These are phyloP conservation scores for Astyanax mexicanus DNA, from an alignment of 2,797 vertebrate genomes.

Conservation along the genomic window DNA sequence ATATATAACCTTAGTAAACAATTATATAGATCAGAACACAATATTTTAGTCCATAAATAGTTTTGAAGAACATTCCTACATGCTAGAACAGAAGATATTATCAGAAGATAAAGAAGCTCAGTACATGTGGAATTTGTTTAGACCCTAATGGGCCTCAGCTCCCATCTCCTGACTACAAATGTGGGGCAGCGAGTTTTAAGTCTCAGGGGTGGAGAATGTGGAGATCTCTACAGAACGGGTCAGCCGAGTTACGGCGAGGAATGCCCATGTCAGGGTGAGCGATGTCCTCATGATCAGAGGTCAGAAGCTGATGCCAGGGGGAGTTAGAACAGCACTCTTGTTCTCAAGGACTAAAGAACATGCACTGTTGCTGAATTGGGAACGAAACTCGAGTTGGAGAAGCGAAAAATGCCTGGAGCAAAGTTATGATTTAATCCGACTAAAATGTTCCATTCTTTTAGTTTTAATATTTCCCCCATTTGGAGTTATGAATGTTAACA, in stretches of 20 bases:
- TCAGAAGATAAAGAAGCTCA: too few relatives aligned
- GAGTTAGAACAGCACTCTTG: slow-evolving; percentile 5
- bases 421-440: not conserved
- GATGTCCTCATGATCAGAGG: slow-evolving; percentile 43
- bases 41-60: too few relatives aligned
- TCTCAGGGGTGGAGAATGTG: not conserved
- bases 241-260: slow-evolving; percentile 39
- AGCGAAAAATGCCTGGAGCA: not conserved
- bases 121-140: not conserved
- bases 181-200: not conserved
- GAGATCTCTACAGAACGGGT: slow-evolving; percentile 12
- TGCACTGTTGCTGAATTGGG: not conserved
- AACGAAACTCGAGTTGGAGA: too few relatives aligned
- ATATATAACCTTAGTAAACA: too few relatives aligned
- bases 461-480: not conserved
- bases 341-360: too few relatives aligned
- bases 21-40: too few relatives aligned
- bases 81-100: too few relatives aligned
- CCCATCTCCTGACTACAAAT: not conserved
- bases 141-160: not conserved
- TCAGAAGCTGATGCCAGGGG: slow-evolving; percentile 56
- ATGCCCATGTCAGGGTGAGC: slow-evolving; percentile 45
- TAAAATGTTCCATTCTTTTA: not conserved
- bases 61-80: too few relatives aligned
- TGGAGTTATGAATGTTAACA: not conserved